Evolutionary conservation across 2,888 invertebrate genomes (phyloP).

Genomic region (Gymnocheta viridis): DNA sequence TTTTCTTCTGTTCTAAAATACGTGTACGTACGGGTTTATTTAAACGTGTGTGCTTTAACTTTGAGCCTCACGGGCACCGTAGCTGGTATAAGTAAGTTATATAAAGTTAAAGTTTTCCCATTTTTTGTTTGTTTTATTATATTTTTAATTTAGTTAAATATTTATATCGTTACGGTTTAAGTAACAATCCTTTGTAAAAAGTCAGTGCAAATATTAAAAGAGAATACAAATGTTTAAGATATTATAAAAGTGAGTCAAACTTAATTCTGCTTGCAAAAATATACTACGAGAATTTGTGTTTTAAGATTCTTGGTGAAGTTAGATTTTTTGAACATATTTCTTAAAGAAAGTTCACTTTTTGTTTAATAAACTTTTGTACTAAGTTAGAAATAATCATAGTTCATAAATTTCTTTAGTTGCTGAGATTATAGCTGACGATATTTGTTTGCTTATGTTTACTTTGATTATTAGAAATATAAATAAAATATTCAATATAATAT

Average conservation of each 20-base stretch:
- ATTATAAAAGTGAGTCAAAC: neutral
- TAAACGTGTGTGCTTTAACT: conserved; percentile 41
- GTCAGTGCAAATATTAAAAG: conserved; percentile 22
- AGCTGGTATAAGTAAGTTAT: conserved; percentile 47
- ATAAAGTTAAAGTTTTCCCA: conserved; percentile 50
- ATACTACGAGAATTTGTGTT: neutral
- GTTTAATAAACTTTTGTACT: neutral
- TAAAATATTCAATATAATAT: no score
- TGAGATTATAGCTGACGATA: no score
- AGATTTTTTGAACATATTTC: neutral
- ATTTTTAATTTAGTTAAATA: neutral
- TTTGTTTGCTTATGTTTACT: no score
- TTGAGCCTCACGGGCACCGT: conserved; percentile 63
- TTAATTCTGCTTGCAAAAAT: neutral
- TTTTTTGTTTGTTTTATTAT: neutral
- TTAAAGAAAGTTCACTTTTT: neutral
- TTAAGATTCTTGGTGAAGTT: neutral
- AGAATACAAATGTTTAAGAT: neutral
- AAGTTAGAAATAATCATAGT: no score
- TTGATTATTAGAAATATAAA: no score
- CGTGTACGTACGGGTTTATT: neutral
- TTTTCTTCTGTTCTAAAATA: neutral
- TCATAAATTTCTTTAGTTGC: no score
- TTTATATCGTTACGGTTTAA: conserved; percentile 1
- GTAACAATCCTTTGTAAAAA: conserved; percentile 7